These are phyloP conservation scores for Fulmarus glacialis DNA, from an alignment of 2,113 vertebrate species.

Conservation along the genomic window DNA sequence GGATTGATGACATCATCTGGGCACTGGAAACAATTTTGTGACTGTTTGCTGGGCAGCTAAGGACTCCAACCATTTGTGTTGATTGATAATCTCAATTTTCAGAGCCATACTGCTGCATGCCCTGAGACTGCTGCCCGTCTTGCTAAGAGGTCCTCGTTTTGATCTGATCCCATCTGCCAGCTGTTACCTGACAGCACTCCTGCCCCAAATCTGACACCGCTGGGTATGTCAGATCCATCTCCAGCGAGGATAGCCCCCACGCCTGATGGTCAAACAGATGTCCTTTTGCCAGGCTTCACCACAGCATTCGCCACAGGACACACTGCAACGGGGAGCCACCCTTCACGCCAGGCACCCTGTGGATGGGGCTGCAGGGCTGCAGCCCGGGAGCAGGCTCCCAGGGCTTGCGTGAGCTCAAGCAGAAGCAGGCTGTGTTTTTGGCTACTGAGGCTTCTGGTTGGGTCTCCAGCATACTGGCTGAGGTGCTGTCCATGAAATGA, in stretches of 20 bases:
- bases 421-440: not conserved
- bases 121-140: not conserved
- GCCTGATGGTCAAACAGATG: not conserved
- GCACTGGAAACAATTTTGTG: not conserved
- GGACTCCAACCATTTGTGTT: not conserved
- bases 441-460: not conserved
- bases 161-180: not conserved
- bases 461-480: not conserved
- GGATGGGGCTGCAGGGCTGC: not conserved
- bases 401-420: not conserved
- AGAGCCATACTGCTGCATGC: not conserved
- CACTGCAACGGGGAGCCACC: not conserved
- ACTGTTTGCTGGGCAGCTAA: not conserved
- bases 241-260: accelerated
- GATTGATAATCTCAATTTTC: not conserved
- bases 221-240: not conserved
- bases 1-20: not conserved
- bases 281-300: not conserved
- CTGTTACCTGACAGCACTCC: not conserved
- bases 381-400: not conserved
- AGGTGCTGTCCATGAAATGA: not conserved
- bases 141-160: not conserved
- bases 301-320: not conserved
- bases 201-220: not conserved
- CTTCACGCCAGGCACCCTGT: not conserved